These are phyloP conservation scores for Coregonus ussuriensis DNA, from an alignment of 2,797 vertebrate species.

Conservation along the genomic window DNA sequence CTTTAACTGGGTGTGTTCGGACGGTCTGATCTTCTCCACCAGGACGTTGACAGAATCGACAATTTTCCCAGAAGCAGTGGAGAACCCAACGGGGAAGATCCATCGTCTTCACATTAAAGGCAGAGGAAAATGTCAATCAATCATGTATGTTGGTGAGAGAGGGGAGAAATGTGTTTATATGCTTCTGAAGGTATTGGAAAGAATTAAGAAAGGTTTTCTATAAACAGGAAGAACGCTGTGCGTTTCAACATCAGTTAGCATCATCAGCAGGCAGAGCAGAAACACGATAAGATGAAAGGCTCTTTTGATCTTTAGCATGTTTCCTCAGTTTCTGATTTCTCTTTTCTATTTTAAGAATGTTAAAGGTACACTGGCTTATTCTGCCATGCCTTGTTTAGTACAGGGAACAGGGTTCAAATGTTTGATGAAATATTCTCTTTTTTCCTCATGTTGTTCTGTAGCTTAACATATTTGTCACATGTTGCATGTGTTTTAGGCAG, in stretches of 20 bases:
- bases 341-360: conserved; percentile 30
- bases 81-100: conserved; percentile 8
- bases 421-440: conserved; percentile 13
- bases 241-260: conserved; percentile 32
- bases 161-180: conserved; percentile 10
- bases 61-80: conserved; percentile 7
- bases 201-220: conserved; percentile 9
- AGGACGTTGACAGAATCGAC: conserved; percentile 8
- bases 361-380: conserved; percentile 13
- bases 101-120: conserved; percentile 22
- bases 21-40: conserved; percentile 16
- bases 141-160: conserved; percentile 2
- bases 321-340: conserved; percentile 16
- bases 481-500: neutral
- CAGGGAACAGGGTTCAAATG: conserved; percentile 3
- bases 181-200: conserved; percentile 29
- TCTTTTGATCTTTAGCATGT: conserved; percentile 14
- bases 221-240: neutral
- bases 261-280: conserved; percentile 16
- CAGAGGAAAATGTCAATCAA: conserved; percentile 17
- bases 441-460: neutral
- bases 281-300: conserved; percentile 15
- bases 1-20: conserved; percentile 25
- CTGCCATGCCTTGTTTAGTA: neutral
- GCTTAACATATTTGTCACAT: conserved; percentile 14